Evolutionary conservation across 1,140 invertebrate species (phyloP).

Genomic region (Theocolax elegans): DNA sequence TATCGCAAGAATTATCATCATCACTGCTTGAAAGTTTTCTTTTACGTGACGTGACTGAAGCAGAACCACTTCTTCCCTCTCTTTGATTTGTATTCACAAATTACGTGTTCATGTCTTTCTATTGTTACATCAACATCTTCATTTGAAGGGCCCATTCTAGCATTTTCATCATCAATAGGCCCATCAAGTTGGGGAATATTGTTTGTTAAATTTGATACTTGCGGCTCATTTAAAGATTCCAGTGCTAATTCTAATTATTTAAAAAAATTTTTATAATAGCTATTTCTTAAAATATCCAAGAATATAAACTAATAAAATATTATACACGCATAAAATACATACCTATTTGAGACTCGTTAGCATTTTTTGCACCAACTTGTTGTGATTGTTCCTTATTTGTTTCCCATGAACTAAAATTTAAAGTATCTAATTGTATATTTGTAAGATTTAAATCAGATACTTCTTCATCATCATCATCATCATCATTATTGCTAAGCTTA

Average conservation of each 20-base stretch:
- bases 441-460: constrained; percentile 61
- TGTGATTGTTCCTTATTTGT: constrained; percentile 11
- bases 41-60: constrained; percentile 49
- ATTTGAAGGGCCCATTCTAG: constrained; percentile 47
- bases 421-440: constrained; percentile 52
- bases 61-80: constrained; percentile 9
- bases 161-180: constrained; percentile 45
- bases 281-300: not conserved
- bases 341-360: constrained; percentile 30
- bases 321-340: not conserved
- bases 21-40: constrained; percentile 42
- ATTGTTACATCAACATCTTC: constrained; percentile 50
- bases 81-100: constrained; percentile 53
- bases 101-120: constrained; percentile 48
- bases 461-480: constrained; percentile 54
- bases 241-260: constrained; percentile 20
- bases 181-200: constrained; percentile 57
- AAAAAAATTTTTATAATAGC: not conserved
- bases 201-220: not conserved
- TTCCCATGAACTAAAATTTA: constrained; percentile 55
- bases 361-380: not conserved
- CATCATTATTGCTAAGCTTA: too few species aligned
- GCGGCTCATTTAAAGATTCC: constrained; percentile 11
- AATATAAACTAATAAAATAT: not conserved
- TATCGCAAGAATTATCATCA: constrained; percentile 16